Base-by-base conservation (phyloP, 2,113 vertebrate species). In the Semnornis frantzii region DNA sequence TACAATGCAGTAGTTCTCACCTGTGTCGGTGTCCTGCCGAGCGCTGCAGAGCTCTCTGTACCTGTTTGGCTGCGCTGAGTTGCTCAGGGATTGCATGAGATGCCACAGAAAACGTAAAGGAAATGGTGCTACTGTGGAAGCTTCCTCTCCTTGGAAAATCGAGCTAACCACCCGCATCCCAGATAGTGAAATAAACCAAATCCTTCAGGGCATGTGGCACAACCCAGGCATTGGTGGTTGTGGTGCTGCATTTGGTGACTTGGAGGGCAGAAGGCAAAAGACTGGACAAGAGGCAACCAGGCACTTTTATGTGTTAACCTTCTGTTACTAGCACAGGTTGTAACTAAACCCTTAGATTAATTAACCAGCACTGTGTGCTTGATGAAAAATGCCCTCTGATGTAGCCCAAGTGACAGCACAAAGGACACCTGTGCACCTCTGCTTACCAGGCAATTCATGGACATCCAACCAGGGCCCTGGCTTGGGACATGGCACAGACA, bases 401-500 rank as follows among this genome's bases (percentile, higher is more conserved):
- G 1, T 3, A 17, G 18, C 11, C 23, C 5, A 60, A 28, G 31
- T 72, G 59, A 83, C 59, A 81, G 50, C 46, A 23, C 0, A 50
- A 66, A 60, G 34, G 15, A 18, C 4, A 44, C 17, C 23, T 9
- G 5, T 63, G 44, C 13, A 24, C 33, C n/a, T 79, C 21, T 15
- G 7, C 19, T 42, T 55, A 3, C 1, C 0, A 1, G 25, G 33
- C 12, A 27, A 15, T 27, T 79, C 33, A 21, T 4, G 7, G 25
- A 8, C 23, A 10, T 23, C 42, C 25, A 18, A 0, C 21, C 17
- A 23, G 21, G 7, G 25, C 44, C 55, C 31, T 17, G 19, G 33
- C 31, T 33, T 30, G 7, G 54, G 27, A 10, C 12, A 2, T 0
- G 4, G 7, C 14, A 12, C 1, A 10, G 1, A 0, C 1, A 2